Evolutionary conservation across 2,113 vertebrate species (phyloP).

Genomic region (Pagrus major): DNA sequence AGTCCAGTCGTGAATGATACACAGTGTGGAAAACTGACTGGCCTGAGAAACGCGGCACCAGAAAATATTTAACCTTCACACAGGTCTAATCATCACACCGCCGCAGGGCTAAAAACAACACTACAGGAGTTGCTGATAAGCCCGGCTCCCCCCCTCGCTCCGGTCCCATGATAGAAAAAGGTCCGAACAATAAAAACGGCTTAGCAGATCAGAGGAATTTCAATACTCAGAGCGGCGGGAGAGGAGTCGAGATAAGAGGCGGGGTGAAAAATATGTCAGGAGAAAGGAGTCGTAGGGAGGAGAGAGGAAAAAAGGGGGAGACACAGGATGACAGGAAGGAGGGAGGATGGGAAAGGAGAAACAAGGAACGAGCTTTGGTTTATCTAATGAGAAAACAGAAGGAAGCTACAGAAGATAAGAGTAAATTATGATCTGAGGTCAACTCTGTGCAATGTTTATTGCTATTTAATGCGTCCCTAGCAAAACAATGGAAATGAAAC

Average conservation of each 20-base stretch:
- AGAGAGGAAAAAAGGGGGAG: conserved; percentile 17
- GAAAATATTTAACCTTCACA: conserved; percentile 72
- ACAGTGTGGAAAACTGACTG: conserved; percentile 49
- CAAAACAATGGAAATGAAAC: conserved; percentile 61
- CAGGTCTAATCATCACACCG: conserved; percentile 70
- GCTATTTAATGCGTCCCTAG: conserved; percentile 62
- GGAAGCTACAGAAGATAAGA: conserved; percentile 23
- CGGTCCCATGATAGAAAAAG: conserved; percentile 25
- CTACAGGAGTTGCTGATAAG: conserved; percentile 55
- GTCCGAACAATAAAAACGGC: conserved; percentile 66
- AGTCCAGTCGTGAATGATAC: conserved; percentile 52
- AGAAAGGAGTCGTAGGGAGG: conserved; percentile 9
- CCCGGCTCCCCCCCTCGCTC: not conserved
- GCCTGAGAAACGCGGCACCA: conserved; percentile 36
- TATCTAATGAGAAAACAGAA: conserved; percentile 1
- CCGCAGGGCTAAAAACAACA: conserved; percentile 54
- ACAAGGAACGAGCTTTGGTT: conserved; percentile 24
- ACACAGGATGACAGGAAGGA: conserved; percentile 6
- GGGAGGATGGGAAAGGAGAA: conserved; percentile 5
- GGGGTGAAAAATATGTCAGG: not conserved
- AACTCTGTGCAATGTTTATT: conserved; percentile 77
- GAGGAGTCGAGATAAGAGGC: conserved; percentile 34
- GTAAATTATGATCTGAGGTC: conserved; percentile 57
- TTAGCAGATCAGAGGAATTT: conserved; percentile 74
- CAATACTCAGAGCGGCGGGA: conserved; percentile 64